Conservation (phyloP, 2,888 invertebrate species). For the Stictocephala bisonia region DNA sequence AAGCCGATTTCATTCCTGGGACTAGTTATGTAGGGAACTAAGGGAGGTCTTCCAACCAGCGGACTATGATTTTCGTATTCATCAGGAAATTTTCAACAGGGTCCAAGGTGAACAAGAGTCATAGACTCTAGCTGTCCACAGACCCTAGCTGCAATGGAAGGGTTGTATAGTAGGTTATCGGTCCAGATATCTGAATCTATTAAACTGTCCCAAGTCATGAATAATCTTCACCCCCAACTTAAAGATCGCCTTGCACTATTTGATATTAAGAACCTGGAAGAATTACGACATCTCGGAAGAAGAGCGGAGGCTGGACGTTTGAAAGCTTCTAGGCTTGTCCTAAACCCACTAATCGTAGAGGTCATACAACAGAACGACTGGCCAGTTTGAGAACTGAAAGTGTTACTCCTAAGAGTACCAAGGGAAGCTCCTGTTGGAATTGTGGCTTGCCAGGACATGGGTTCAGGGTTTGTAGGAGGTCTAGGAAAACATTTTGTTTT, state of each 20-base stretch:
- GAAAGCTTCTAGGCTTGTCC: background rate
- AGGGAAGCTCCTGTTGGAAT: background rate
- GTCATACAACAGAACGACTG: too few species aligned
- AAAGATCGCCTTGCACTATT: background rate
- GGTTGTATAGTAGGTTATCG: background rate
- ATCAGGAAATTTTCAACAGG: too few species aligned
- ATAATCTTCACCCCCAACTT: slow-evolving; percentile 8
- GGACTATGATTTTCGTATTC: slow-evolving; percentile 9
- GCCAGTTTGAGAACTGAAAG: too few species aligned
- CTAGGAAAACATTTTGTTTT: slow-evolving; percentile 1
- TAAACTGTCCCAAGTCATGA: background rate
- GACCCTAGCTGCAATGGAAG: slow-evolving; percentile 27
- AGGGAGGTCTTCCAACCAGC: background rate
- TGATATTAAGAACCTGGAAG: background rate
- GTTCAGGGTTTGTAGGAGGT: background rate
- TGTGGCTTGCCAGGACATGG: background rate
- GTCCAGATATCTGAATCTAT: background rate
- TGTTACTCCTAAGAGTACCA: background rate
- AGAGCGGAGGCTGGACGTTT: background rate
- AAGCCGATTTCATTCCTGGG: background rate
- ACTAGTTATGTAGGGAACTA: slow-evolving; percentile 18
- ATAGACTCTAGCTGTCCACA: too few species aligned
- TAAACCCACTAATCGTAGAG: too few species aligned
- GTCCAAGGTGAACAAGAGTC: too few species aligned
- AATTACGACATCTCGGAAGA: background rate